Conservation (phyloP, 1,140 invertebrate species). For the Mycetomoellerius zeteki region DNA sequence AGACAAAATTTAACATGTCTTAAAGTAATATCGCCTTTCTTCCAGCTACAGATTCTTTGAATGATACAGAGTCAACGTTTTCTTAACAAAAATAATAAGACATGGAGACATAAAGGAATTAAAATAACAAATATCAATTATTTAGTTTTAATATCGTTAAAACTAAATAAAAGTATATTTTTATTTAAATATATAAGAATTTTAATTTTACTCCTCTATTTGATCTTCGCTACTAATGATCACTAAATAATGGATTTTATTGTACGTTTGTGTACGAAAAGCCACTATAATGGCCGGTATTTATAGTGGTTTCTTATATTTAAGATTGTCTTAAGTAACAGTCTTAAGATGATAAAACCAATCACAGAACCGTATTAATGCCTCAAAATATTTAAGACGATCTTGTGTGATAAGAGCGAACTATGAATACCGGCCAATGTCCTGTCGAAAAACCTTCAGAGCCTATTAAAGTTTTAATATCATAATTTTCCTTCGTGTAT, state of each 20-base stretch:
- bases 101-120: background rate
- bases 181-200: background rate
- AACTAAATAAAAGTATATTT: background rate
- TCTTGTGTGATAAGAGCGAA: no score
- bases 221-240: background rate
- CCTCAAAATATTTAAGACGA: no score
- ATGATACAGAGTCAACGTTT: constrained; percentile 5
- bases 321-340: no score
- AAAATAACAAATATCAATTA: background rate
- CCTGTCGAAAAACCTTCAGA: background rate
- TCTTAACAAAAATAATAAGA: constrained; percentile 21
- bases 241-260: background rate
- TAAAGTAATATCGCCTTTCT: constrained; percentile 23
- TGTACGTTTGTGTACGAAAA: background rate
- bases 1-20: constrained; percentile 6
- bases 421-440: no score
- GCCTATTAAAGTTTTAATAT: background rate
- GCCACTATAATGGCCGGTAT: background rate
- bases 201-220: background rate
- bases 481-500: background rate
- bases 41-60: constrained; percentile 32
- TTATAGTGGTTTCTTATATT: no score
- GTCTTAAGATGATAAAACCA: no score
- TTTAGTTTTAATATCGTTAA: background rate
- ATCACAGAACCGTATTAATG: no score